Conservation (phyloP, 2,113 vertebrate species). For the Lethenteron camtschaticum region DNA sequence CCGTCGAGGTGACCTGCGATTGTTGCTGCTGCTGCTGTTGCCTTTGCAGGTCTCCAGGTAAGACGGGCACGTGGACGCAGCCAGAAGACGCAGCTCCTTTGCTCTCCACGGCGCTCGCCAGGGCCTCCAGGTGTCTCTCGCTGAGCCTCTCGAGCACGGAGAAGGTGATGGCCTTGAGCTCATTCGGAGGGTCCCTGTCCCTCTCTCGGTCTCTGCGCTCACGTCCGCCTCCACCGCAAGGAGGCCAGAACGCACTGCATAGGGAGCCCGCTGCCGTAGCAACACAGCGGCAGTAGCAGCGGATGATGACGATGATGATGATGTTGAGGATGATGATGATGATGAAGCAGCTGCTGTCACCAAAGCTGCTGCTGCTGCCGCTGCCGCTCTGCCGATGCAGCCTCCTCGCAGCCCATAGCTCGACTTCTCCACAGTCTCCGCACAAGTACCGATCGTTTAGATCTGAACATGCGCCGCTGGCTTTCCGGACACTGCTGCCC, state of each 20-base stretch:
- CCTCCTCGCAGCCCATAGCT: neutral
- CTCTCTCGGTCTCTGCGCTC: slow-evolving; percentile 1
- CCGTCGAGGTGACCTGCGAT: slow-evolving; percentile 14
- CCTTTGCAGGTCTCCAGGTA: no score
- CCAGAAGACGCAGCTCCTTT: slow-evolving; percentile 12
- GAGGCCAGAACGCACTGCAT: no score
- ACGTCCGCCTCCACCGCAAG: slow-evolving; percentile 8
- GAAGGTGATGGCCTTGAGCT: slow-evolving; percentile 12
- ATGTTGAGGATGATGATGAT: no score
- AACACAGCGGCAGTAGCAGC: no score
- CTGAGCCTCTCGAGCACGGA: slow-evolving; percentile 25
- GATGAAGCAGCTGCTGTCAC: no score
- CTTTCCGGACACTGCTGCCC: no score
- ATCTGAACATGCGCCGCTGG: slow-evolving; percentile 20
- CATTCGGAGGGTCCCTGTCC: slow-evolving; percentile 10
- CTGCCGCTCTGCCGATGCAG: slow-evolving; percentile 1
- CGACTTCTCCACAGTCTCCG: slow-evolving; percentile 21
- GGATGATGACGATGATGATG: no score
- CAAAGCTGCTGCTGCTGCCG: neutral
- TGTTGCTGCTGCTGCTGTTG: no score
- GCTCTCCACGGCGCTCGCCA: slow-evolving; percentile 20
- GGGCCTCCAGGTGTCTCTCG: slow-evolving; percentile 20
- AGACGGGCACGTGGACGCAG: slow-evolving; percentile 14
- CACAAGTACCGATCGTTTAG: slow-evolving; percentile 14
- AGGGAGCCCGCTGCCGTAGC: no score